These are phyloP conservation scores for Spodoptera litura DNA, from an alignment of 1,140 invertebrate species.

Conservation along the genomic window DNA sequence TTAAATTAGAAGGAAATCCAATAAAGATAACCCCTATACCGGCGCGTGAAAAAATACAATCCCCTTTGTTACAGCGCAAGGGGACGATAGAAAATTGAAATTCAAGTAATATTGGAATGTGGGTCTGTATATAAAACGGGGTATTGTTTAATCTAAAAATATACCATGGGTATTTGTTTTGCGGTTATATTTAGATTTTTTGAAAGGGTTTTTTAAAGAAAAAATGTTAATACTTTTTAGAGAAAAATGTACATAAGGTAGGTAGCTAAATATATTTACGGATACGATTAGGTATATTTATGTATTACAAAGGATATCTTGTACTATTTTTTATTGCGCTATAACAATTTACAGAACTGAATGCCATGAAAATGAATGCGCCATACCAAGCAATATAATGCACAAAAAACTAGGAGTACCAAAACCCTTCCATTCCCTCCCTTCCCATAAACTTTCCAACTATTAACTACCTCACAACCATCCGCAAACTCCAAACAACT, in stretches of 20 bases:
- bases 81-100: constrained; percentile 42
- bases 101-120: constrained; percentile 43
- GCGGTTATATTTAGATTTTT: constrained; percentile 20
- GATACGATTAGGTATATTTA: no score
- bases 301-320: no score
- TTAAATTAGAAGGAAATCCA: constrained; percentile 44
- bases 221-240: no score
- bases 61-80: constrained; percentile 17
- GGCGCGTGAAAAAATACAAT: constrained; percentile 40
- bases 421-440: no score
- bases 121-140: constrained; percentile 29
- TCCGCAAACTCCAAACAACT: constrained; percentile 19
- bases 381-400: no score
- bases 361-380: no score
- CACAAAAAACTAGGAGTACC: no score
- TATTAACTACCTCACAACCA: neutral
- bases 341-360: no score
- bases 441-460: neutral
- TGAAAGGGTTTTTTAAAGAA: neutral
- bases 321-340: no score
- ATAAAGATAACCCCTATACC: constrained; percentile 38
- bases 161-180: constrained; percentile 33
- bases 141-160: constrained; percentile 20
- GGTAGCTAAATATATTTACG: no score
- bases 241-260: no score